Conservation (phyloP, 2,888 invertebrate genomes). For the Mycalesis mineus region DNA sequence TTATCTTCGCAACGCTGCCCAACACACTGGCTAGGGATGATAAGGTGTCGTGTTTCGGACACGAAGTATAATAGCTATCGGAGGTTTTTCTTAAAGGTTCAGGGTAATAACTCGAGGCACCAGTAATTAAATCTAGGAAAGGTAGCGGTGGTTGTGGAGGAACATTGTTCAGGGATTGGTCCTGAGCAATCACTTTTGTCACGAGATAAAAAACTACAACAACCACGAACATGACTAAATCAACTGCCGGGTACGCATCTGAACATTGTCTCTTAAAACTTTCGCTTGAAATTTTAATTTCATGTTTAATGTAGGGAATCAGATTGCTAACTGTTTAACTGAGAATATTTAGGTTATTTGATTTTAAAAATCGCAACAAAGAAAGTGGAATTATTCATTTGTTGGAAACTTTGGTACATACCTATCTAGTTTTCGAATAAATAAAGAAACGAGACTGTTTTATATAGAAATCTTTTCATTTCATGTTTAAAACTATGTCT, state of each 20-base stretch:
- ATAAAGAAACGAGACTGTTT: no score
- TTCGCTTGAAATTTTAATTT: slow-evolving; percentile 69
- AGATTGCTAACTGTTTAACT: slow-evolving; percentile 56
- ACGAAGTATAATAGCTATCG: slow-evolving; percentile 52
- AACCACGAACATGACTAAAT: slow-evolving; percentile 59
- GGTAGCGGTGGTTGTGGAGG: slow-evolving; percentile 49
- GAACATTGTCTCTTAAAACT: slow-evolving; percentile 57
- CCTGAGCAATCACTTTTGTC: slow-evolving; percentile 50
- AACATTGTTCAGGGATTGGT: slow-evolving; percentile 54
- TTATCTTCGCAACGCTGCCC: slow-evolving; percentile 68
- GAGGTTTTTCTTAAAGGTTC: slow-evolving; percentile 62
- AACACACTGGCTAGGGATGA: slow-evolving; percentile 63
- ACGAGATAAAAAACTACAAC: slow-evolving; percentile 54
- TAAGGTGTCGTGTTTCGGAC: slow-evolving; percentile 58
- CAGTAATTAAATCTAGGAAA: slow-evolving; percentile 61
- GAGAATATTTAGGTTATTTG: slow-evolving; percentile 44
- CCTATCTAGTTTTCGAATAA: no score
- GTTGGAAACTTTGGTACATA: no score
- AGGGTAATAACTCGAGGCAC: slow-evolving; percentile 58
- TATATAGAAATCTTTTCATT: no score
- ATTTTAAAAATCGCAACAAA: slow-evolving; percentile 36
- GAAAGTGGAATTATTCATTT: no score
- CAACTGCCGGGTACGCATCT: slow-evolving; percentile 60
- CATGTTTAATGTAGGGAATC: slow-evolving; percentile 54
- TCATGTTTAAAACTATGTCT: no score